Evolutionary conservation across 2,113 vertebrate species (phyloP), one percentile per base, ranked within the genome.

Genomic region (Scytalopus superciliaris): DNA sequence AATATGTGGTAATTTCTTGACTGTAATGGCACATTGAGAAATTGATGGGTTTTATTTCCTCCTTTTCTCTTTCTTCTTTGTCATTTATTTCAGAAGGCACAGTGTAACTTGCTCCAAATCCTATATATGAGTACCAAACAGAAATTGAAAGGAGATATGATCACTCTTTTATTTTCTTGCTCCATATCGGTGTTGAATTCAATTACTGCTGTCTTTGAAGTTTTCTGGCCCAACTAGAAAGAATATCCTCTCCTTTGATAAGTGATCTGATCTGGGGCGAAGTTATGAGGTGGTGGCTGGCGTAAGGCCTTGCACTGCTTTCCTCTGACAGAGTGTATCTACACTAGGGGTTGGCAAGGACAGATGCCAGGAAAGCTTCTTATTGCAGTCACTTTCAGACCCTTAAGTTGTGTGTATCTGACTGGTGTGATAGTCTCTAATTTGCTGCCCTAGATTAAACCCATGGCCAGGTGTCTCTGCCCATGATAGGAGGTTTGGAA

Each of bases 81-180:
- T 59, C 60, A 55, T 15, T 44, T 59, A 62, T 4, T 74, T 93
- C 35, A 19, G 24, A 74, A 93, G 39, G 33, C 22, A 59, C 31
- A 28, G 12, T 19, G 5, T 59, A 42, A 53, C 47, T 57, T 66
- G 9, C 19, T 66, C 37, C 74, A 91, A 70, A 50, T 4, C 19
- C 15, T 50, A 21, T 67, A n/a, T 69, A 18, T 8, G 37, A 76
- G 55, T 50, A 59, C 16, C 35, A 45, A 73, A 68, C 42, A 85
- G 62, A 83, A 93, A 90, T 31, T 76, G 80, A 86, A 96, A 90
- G 40, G 53, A 92, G 57, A 47, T 89, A 73, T 3, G 44, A 86
- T 95, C 45, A n/a, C 19, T 72, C 30, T 52, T 52, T 66, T 28
- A 40, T 86, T 90, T 78, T 87, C 64, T 86, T 74, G 24, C 15